Base-by-base conservation (phyloP, 2,888 invertebrate species). In the Campaea margaritaria region DNA sequence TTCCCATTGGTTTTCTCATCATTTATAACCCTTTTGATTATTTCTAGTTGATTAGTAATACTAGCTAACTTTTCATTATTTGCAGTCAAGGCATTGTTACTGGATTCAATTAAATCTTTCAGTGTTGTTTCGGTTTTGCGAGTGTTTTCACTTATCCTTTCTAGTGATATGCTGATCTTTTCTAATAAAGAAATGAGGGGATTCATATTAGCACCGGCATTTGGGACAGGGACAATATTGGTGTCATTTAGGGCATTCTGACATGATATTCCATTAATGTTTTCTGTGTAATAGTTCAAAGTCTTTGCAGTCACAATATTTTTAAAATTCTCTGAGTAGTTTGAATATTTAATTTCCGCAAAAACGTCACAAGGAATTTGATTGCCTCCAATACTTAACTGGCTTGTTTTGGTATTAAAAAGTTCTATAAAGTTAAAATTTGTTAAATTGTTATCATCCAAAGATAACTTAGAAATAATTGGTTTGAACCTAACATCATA, bases 351-450 rank as follows among this genome's bases (percentile, higher is more conserved):
- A 2, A 70, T 48, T 5, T 64, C 53, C 43, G 58, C 49, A 39
- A 72, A 63, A 36, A 52, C 45, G 12, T 67, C 58, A 43, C 72
- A 72, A 9, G 62, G 47, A 43, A 72, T 65, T 15, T 14, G 44
- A 57, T 72, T 72, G 8, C 69, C 69, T 0, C 69, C 69, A 34
- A 72, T 54, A 51, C 65, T 67, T 15, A 72, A 45, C 44, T 52
- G 34, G 2, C 15, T 21, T 13, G 67, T 46, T 14, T 51, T 16
- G 16, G 52, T 56, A 12, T 53, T 41, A 15, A 63, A 53, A 39
- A 69, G 59, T 11, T 65, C 62, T 10, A 42, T 27, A 5, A 69
- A 64, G 44, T 51, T 55, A 11, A 72, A 49, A 28, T 55, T 13
- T 11, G 43, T 52, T 11, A 72, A 63, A 11, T 50, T 12, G 31